A percentile compares a stretch with the other conserved stretches of the same genome.
These are phyloP conservation scores for Medauroidea extradentata DNA, from an alignment of 1,140 invertebrate species.

Conservation along the genomic window DNA sequence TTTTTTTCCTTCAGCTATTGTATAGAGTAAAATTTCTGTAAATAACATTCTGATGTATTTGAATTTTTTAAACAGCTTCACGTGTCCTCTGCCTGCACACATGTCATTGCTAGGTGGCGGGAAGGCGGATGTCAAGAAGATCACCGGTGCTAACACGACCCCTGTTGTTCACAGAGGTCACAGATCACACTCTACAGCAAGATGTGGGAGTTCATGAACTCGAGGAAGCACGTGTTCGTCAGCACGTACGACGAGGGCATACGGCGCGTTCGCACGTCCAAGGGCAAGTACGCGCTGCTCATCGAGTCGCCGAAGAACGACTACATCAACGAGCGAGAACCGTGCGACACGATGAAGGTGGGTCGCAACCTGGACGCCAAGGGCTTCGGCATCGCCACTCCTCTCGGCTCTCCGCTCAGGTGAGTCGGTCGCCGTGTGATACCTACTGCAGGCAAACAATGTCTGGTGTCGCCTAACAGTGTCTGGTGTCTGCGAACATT, in stretches of 20 bases:
- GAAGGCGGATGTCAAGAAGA: too few relatives aligned
- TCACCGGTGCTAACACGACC: too few relatives aligned
- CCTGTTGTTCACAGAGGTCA: constrained; percentile 70
- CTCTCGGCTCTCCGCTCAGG: constrained; percentile 84
- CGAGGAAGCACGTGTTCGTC: constrained; percentile 76
- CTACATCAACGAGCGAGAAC: constrained; percentile 86
- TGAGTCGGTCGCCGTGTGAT: too few relatives aligned
- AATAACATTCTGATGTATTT: too few relatives aligned
- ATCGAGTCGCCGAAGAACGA: constrained; percentile 94
- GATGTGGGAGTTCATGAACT: constrained; percentile 96
- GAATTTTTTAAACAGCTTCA: too few relatives aligned
- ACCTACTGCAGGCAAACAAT: too few relatives aligned
- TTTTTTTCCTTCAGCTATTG: too few relatives aligned
- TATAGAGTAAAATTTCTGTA: too few relatives aligned
- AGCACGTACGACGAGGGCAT: constrained; percentile 81
- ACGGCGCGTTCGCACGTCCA: constrained; percentile 69
- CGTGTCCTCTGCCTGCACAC: too few relatives aligned
- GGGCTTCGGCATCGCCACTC: constrained; percentile 90
- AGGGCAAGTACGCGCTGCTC: constrained; percentile 91
- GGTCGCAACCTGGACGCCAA: constrained; percentile 88
- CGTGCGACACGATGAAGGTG: constrained; percentile 95
- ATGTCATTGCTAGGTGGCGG: too few relatives aligned
- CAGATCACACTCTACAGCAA: constrained; percentile 84
- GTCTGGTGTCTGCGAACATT: too few relatives aligned
- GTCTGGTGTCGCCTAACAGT: too few relatives aligned